These are phyloP conservation scores for Spilarctia lutea DNA, from an alignment of 2,888 invertebrate genomes.

Conservation along the genomic window DNA sequence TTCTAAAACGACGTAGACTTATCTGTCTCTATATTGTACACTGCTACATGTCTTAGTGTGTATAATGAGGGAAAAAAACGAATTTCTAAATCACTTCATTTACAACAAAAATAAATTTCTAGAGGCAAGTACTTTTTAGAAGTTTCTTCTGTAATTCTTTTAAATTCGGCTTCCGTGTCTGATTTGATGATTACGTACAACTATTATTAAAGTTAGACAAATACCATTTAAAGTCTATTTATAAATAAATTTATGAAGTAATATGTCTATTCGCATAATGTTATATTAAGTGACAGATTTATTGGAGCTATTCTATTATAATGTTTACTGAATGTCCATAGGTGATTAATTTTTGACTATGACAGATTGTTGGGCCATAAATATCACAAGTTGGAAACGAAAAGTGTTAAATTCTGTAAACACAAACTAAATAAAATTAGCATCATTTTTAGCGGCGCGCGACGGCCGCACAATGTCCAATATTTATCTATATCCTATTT, in stretches of 20 bases:
- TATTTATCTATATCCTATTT: background rate
- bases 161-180: constrained; percentile 38
- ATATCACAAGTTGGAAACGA: background rate
- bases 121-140: constrained; percentile 28
- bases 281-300: constrained; percentile 30
- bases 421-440: constrained; percentile 12
- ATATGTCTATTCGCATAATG: constrained; percentile 34
- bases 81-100: constrained; percentile 44
- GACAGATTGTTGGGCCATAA: constrained; percentile 15
- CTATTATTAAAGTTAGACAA: constrained; percentile 43
- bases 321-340: constrained; percentile 19
- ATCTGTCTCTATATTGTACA: constrained; percentile 30
- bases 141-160: constrained; percentile 45
- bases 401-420: constrained; percentile 2
- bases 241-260: constrained; percentile 40
- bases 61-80: constrained; percentile 48
- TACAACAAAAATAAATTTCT: constrained; percentile 38
- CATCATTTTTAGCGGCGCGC: constrained; percentile 14
- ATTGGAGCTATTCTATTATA: constrained; percentile 25
- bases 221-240: constrained; percentile 39
- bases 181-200: constrained; percentile 35
- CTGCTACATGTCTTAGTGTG: constrained; percentile 43
- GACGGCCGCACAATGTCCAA: constrained; percentile 9
- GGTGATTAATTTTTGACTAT: constrained; percentile 10
- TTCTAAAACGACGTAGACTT: constrained; percentile 33